Evolutionary conservation across 2,797 vertebrate genomes (phyloP), one percentile per base, ranked within the genome.

Genomic region (Neomorphus geoffroyi): DNA sequence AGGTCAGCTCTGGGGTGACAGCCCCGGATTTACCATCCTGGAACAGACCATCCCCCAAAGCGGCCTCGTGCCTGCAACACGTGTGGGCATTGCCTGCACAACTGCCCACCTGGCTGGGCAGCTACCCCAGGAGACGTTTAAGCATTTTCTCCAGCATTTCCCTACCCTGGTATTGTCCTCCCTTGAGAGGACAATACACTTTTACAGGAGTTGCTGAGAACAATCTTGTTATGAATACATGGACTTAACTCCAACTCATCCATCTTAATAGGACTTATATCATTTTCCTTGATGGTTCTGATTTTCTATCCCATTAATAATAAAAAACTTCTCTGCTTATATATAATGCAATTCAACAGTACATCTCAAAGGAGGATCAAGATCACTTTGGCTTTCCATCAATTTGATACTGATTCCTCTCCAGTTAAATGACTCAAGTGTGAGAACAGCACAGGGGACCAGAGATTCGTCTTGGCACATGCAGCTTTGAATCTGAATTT

Each of bases 281-380:
- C 6, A 92, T 96, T 95, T 96, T 95, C 87, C 83, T 92, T 93
- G 94, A 92, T 96, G 80, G 90, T 88, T 95, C 95, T 96, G 93
- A 96, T 96, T 94, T 96, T 94, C 91, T 96, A 73, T 95, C 90
- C 88, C 90, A 93, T 96, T 96, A 96, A 96, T 96, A 94, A 94
- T 94, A 93, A 95, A 96, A 86, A 88, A 70, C 92, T 93, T 48
- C 94, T 94, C 80, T 95, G 86, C 94, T 96, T 96, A 96, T 96
- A 92, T 96, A 94, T 96, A 95, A 94, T 94, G 94, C 90, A 96
- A 90, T 95, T 86, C 90, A 95, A 95, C 88, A 94, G 78, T 81
- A 90, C 88, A 88, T 90, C 96, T 96, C 95, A 77, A 66, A 96
- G 94, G 88, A 96, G 93, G 92, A 94, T 94, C 95, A 92, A 94